Evolutionary conservation across 2,113 vertebrate genomes (phyloP), one percentile per base, ranked within the genome.

Genomic region (Phyllostomus hastatus): DNA sequence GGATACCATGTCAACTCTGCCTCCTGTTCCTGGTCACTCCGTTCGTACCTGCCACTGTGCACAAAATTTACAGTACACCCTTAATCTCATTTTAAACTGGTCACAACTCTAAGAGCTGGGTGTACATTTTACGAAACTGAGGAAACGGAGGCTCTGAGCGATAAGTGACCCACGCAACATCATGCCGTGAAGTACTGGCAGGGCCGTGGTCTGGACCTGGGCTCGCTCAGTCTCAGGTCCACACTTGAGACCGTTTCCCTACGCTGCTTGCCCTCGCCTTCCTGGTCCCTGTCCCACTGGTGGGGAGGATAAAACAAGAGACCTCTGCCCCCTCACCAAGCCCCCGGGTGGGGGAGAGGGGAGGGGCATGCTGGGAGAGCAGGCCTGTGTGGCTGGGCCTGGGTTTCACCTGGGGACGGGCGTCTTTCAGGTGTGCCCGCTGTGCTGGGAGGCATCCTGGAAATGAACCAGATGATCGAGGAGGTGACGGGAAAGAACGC

Each of bases 381-480:
- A 9, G 59, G 12, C 31, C 33, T 57, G 16, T n/a, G 38, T 46
- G 14, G 43, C 31, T 1, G 1, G 5, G 76, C 2, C 10, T 1
- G 31, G 20, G 1, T 43, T 43, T 92, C 86, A 85, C 4, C 7
- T 2, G 33, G 31, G 80, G 35, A 11, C 4, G 69, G 84, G 28
- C 70, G 41, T 97, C 90, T 97, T 97, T 19, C 91, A 98, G 97
- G 86, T 88, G 57, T 82, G 66, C 80, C 82, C 10, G 20, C 94
- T 10, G 96, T 96, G 70, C 59, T 66, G 0, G 97, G 97, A 10
- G 11, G 79, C 76, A 83, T 97, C 94, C 57, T 95, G 1, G 69
- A 97, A 2, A 94, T 98, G 79, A 95, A 79, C 59, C 50, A 70
- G 0, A 97, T 98, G 96, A 98, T 97, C 8, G 52, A 96, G 84